phyloP scores from a whole-genome alignment of 2,797 vertebrate species.

The Tinamus major region DNA sequence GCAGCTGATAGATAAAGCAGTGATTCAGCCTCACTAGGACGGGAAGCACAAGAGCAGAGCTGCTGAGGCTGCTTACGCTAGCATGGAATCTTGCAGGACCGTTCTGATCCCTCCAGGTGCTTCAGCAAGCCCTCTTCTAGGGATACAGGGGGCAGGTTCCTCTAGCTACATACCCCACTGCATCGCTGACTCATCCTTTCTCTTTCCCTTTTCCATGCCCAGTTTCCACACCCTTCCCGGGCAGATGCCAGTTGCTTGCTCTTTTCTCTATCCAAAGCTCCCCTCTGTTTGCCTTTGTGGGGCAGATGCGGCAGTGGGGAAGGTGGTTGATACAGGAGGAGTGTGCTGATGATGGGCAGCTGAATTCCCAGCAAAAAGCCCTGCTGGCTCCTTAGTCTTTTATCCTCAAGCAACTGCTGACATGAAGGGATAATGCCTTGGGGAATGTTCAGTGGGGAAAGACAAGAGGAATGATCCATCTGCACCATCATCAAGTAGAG shows the following conservation, averaged over 20 bases:
- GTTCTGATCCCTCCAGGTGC: neutral
- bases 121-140: neutral
- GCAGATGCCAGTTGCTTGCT: neutral
- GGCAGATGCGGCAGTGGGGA: neutral
- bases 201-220: neutral
- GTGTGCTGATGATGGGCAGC: neutral
- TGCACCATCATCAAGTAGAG: neutral
- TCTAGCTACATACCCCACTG: neutral
- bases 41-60: neutral
- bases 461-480: neutral
- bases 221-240: neutral
- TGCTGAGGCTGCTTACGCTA: neutral
- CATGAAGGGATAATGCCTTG: neutral
- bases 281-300: neutral
- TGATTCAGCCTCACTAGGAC: neutral
- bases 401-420: neutral
- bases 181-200: neutral
- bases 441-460: neutral
- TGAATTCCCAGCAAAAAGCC: neutral
- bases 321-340: neutral
- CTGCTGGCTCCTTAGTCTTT: neutral
- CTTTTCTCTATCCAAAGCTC: neutral
- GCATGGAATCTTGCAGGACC: neutral
- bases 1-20: constrained; percentile 44
- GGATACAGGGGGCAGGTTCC: neutral